Evolutionary conservation across 2,888 invertebrate species (phyloP), one percentile per base, ranked within the genome.

Genomic region (Phytoseiulus persimilis): DNA sequence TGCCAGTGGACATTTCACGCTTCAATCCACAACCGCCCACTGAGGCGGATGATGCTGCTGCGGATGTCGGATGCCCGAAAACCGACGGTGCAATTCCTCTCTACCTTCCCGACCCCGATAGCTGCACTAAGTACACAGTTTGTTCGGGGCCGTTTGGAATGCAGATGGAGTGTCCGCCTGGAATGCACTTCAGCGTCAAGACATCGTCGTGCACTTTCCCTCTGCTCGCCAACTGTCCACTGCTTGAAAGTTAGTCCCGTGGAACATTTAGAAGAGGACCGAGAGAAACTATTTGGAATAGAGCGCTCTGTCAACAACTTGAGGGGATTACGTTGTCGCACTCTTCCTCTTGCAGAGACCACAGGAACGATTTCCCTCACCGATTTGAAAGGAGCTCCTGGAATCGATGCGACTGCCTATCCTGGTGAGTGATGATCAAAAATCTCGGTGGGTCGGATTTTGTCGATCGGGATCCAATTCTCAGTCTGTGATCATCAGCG

Each of bases 111-210:
- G 84, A 84, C 31, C 31, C 84, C 3, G 84, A 84, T 31, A 84
- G 31, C 31, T 84, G 84, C 84, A 84, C 84, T 3, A 84, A 84
- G 31, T 84, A 84, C 84, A 84, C 31, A 3, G 84, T 84, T 23
- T 31, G 31, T 31, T 84, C 84, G 84, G 84, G 84, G 31, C 31
- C 84, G 18, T 84, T 84, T 9, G 84, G 31, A 32, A 84, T 84
- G 84, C 84, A 84, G 33, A 84, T 84, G 31, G 84, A 31, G 84
- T 84, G 84, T 83, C 83, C 83, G 83, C 83, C 83, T 31, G 83
- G 83, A 83, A 83, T 83, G 83, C 83, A 83, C 31, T 83, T 83
- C 83, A 83, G 14, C 33, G 31, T 84, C 84, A 84, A 84, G 84
- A 84, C 84, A 33, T 84, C 31, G 31, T 84, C 84, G 23, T 84